Conservation (phyloP, 2,113 vertebrate genomes). For the Eclectus roratus region DNA sequence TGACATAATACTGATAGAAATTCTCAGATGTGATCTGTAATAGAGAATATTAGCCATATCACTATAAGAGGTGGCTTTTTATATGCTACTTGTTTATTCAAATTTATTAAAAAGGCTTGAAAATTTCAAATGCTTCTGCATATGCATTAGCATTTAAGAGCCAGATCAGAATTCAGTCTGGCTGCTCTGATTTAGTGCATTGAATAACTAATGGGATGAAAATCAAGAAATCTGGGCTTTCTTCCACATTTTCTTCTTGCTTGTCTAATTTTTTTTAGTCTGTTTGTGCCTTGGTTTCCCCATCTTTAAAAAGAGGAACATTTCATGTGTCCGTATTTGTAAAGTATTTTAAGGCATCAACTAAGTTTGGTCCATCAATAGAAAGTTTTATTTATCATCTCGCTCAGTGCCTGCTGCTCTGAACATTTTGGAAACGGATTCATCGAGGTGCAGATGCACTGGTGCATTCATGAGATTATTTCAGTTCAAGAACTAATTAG, state of each 20-base stretch:
- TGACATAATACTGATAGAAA: neutral
- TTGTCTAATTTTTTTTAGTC: neutral
- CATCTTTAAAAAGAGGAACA: neutral
- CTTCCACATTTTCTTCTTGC: neutral
- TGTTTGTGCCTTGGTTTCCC: neutral
- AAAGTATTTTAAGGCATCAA: neutral
- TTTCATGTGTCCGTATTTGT: neutral
- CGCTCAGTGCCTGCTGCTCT: neutral
- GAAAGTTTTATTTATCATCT: neutral
- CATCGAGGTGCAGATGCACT: neutral
- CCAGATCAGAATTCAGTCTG: slow-evolving; percentile 13
- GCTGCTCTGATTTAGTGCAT: slow-evolving; percentile 2
- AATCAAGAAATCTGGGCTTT: neutral
- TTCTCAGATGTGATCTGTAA: neutral
- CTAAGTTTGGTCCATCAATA: neutral
- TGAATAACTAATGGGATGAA: slow-evolving; percentile 17
- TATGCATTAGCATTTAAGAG: neutral
- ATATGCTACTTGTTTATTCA: slow-evolving; percentile 2
- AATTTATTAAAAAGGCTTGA: neutral
- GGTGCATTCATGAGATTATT: neutral
- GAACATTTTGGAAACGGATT: neutral
- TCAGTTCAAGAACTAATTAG: neutral
- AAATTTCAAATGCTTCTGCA: neutral
- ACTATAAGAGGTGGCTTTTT: neutral
- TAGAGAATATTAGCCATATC: neutral